Conservation (phyloP, 2,113 vertebrate genomes). For the Muntiacus reevesi region DNA sequence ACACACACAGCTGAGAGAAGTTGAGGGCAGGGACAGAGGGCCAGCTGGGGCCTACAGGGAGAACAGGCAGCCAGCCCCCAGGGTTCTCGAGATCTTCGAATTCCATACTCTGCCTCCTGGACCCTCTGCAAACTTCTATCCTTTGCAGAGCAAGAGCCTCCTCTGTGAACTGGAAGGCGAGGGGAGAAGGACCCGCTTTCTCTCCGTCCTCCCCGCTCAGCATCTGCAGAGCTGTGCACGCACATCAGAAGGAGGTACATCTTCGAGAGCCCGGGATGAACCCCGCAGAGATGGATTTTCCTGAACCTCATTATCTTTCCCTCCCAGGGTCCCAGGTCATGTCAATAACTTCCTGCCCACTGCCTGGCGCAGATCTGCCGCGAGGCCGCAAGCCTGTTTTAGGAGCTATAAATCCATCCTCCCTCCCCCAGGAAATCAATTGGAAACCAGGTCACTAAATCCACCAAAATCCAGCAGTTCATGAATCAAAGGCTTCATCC, state of each 20-base stretch:
- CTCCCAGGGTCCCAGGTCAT: neutral
- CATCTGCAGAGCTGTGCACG: neutral
- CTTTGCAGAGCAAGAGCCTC: neutral
- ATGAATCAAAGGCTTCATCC: neutral
- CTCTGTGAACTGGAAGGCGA: fast-evolving
- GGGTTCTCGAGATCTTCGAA: fast-evolving
- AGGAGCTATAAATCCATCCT: neutral
- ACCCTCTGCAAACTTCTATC: neutral
- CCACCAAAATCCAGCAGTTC: neutral
- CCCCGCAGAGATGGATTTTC: neutral
- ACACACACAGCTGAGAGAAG: neutral
- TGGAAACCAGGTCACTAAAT: slow-evolving; percentile 5
- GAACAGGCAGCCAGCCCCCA: neutral
- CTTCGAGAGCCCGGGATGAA: neutral
- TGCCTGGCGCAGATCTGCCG: fast-evolving
- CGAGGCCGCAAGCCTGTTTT: neutral
- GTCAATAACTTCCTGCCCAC: neutral
- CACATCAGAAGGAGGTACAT: neutral
- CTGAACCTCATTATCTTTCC: neutral
- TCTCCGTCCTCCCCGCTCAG: too few species aligned
- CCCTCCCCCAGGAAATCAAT: neutral
- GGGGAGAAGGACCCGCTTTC: neutral
- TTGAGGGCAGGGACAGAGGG: neutral
- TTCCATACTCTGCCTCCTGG: neutral
- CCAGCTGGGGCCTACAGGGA: neutral